Percentiles rank a stretch among this genome's conserved stretches.
Evolutionary conservation across 64 coral and sea anemone genomes (phyloP).

Genomic region (Orbicella faveolata): DNA sequence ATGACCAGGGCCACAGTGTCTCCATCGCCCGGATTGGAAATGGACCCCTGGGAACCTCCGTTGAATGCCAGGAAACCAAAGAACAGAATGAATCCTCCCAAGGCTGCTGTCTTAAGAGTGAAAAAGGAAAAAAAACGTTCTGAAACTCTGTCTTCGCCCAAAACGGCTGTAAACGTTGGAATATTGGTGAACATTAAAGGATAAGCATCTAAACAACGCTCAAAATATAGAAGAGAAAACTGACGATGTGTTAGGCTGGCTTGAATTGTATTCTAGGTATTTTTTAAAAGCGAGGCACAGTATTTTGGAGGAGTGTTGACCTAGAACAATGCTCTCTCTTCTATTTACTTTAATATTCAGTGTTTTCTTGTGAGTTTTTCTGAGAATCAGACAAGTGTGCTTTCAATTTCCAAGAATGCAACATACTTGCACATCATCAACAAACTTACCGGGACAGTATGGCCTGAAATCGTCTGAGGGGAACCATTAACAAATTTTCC

Average conservation of each 20-base stretch:
- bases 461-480: conserved; percentile 59
- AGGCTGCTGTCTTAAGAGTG: conserved; percentile 52
- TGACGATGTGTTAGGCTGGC: too few relatives aligned
- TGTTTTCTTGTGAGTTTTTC: not conserved
- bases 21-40: conserved; percentile 61
- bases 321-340: too few relatives aligned
- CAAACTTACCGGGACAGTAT: conserved; percentile 82
- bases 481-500: conserved; percentile 70
- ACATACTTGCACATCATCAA: too few relatives aligned
- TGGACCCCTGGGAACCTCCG: conserved; percentile 78
- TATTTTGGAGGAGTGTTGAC: too few relatives aligned
- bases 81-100: conserved; percentile 92
- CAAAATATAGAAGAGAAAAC: too few relatives aligned
- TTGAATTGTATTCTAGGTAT: too few relatives aligned
- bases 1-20: conserved; percentile 69
- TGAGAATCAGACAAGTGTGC: not conserved
- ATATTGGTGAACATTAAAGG: too few relatives aligned
- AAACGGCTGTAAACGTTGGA: too few relatives aligned
- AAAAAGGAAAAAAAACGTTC: not conserved
- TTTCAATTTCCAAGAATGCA: too few relatives aligned
- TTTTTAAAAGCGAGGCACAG: too few relatives aligned
- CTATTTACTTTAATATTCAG: too few relatives aligned
- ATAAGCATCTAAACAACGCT: too few relatives aligned
- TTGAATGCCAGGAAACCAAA: conserved; percentile 95
- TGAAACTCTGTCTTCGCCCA: not conserved